Evolutionary conservation across 2,797 vertebrate genomes (phyloP), one percentile per base, ranked within the genome.

Genomic region (Moxostoma hubbsi): DNA sequence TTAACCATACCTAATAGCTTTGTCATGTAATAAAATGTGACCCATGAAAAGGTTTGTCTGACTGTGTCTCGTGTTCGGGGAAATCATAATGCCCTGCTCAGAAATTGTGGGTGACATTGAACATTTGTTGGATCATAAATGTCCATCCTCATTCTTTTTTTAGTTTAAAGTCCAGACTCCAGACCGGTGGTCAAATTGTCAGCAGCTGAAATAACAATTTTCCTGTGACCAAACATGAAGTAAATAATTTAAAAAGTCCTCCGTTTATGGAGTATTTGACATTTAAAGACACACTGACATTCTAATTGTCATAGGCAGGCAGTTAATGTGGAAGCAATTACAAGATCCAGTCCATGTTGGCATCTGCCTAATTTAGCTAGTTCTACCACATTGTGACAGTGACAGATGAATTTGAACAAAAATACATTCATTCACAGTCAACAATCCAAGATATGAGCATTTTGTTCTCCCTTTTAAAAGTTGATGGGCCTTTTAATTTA

Each of bases 301-400:
- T 91, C 91, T 79, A 85, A 87, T 88, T 90, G 89, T 91, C 90
- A 92, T 89, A 90, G 89, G 88, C 88, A 75, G 84, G 80, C 74
- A 84, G 90, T 92, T 91, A 90, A 89, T 90, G 86, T 92, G 90
- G 89, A 91, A 92, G 85, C 81, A 74, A 88, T 92, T 91, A 92
- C 89, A 91, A 86, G 36, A 36, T 36, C 4, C 36, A 36, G 36
- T 36, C 36, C 36, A 36, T 36, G 36, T 36, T 36, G 36, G 36
- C 36, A 4, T 36, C 36, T 36, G 36, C 36, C 36, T 36, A 36
- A 36, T 36, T 36, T 36, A 36, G 36, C 36, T 36, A 4, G 36
- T 36, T 36, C 36, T 36, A 36, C 36, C 36, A 36, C 36, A 36
- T 36, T 36, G 36, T 36, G 36, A 36, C 36, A 36, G 36, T 36